Conservation (phyloP, 2,113 vertebrate species). For the Peromyscus leucopus region DNA sequence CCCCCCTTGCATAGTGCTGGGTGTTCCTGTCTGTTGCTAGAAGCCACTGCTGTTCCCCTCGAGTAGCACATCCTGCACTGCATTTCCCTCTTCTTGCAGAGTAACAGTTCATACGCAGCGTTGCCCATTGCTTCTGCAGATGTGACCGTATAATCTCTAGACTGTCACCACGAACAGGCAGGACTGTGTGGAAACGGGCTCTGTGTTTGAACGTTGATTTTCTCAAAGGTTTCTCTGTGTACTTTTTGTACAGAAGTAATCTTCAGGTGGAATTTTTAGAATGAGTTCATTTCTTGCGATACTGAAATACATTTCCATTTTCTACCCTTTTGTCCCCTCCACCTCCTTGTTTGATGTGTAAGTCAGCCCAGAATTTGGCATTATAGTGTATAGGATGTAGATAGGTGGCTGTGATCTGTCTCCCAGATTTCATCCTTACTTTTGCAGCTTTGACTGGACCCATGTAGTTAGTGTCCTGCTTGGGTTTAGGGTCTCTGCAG, state of each 20-base stretch:
- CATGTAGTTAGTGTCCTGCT: neutral
- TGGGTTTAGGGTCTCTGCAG: neutral
- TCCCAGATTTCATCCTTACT: neutral
- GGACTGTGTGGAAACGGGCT: neutral
- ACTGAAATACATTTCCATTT: neutral
- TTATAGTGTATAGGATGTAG: neutral
- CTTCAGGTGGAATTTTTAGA: neutral
- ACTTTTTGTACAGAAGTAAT: neutral
- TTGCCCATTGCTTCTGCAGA: neutral
- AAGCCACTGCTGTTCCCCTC: neutral
- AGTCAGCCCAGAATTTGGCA: neutral
- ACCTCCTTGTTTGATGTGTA: neutral
- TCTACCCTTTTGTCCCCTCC: neutral
- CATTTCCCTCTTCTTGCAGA: neutral
- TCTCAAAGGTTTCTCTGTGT: neutral
- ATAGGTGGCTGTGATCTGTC: neutral
- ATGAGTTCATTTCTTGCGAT: neutral
- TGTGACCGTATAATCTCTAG: neutral
- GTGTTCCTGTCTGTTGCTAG: neutral
- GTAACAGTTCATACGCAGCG: constrained; percentile 12
- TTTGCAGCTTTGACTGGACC: neutral
- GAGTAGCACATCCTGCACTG: neutral
- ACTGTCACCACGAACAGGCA: neutral
- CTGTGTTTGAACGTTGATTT: neutral
- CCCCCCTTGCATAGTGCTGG: neutral